phyloP scores from a whole-genome alignment of 2,113 vertebrate species.

The Cottus gobio region DNA sequence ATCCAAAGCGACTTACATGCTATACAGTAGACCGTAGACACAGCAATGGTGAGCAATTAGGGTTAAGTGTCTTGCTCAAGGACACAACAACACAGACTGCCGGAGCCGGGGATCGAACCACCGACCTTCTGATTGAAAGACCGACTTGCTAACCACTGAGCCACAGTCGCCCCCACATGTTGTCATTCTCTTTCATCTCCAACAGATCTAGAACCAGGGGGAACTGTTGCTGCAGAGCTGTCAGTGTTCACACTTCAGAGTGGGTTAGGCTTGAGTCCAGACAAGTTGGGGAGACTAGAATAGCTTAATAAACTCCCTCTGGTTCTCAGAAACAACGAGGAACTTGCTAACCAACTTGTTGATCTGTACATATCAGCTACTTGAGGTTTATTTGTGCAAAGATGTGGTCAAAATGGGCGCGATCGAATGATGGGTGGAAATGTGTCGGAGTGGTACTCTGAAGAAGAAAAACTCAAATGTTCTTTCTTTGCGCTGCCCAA shows the following conservation, averaged over 20 bases:
- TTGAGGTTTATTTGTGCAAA: neutral
- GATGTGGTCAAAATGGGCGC: neutral
- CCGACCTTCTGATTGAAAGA: too few species aligned
- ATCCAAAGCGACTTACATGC: too few species aligned
- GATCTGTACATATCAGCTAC: neutral
- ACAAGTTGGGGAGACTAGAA: neutral
- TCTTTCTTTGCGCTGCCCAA: neutral
- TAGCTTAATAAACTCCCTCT: neutral
- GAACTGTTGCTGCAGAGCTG: neutral
- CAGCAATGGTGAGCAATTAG: too few species aligned
- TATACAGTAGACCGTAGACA: too few species aligned
- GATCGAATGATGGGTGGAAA: neutral
- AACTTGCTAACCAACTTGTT: conserved; percentile 31
- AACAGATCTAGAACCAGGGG: neutral
- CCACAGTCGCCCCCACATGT: too few species aligned
- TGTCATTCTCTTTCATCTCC: neutral
- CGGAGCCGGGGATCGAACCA: too few species aligned
- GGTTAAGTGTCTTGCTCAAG: too few species aligned
- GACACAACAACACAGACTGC: too few species aligned
- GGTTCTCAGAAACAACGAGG: conserved; percentile 50
- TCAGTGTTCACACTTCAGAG: neutral
- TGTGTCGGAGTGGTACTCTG: neutral
- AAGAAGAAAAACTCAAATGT: neutral
- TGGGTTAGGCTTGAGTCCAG: neutral
- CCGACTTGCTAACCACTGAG: too few species aligned